Percentiles rank a stretch among this genome's conserved stretches.
These are phyloP conservation scores for Lasioglossum baleicum DNA, from an alignment of 1,140 invertebrate species.

Conservation along the genomic window DNA sequence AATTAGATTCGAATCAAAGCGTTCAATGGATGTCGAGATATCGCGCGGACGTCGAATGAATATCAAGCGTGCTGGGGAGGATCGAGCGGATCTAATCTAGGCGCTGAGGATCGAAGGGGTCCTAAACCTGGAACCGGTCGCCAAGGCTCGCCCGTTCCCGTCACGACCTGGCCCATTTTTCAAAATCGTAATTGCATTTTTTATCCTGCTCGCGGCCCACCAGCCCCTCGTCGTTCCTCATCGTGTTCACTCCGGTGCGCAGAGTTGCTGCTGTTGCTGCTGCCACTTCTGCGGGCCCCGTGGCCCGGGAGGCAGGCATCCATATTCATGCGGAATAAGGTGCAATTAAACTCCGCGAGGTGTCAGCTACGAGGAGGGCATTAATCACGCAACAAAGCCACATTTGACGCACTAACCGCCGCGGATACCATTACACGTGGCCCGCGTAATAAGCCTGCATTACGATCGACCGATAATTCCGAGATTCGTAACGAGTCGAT, in stretches of 20 bases:
- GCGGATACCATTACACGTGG: conserved; percentile 74
- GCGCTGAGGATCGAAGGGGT: no score
- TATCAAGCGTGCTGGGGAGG: no score
- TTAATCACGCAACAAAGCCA: conserved; percentile 79
- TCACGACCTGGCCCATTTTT: conserved; percentile 73
- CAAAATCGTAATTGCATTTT: conserved; percentile 80
- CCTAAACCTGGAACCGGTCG: conserved; percentile 51
- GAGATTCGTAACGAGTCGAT: conserved; percentile 40
- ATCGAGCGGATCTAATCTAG: no score
- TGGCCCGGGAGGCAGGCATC: conserved; percentile 75
- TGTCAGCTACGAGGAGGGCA: conserved; percentile 76
- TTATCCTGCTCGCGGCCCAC: conserved; percentile 64
- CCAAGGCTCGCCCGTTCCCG: conserved; percentile 49
- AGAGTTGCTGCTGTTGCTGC: conserved; percentile 46
- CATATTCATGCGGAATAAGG: conserved; percentile 80
- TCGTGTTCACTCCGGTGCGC: conserved; percentile 4
- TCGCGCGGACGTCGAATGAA: no score
- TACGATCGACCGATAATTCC: conserved; percentile 70
- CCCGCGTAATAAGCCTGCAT: conserved; percentile 74
- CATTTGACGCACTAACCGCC: conserved; percentile 76
- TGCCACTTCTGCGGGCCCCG: conserved; percentile 37
- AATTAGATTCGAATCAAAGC: no score
- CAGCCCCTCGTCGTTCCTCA: conserved; percentile 34
- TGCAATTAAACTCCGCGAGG: conserved; percentile 79
- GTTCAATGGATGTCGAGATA: no score